A percentile compares a stretch with the other conserved stretches of the same genome.
Evolutionary conservation across 2,888 invertebrate genomes (phyloP).

Genomic region (Pterostichus niger): DNA sequence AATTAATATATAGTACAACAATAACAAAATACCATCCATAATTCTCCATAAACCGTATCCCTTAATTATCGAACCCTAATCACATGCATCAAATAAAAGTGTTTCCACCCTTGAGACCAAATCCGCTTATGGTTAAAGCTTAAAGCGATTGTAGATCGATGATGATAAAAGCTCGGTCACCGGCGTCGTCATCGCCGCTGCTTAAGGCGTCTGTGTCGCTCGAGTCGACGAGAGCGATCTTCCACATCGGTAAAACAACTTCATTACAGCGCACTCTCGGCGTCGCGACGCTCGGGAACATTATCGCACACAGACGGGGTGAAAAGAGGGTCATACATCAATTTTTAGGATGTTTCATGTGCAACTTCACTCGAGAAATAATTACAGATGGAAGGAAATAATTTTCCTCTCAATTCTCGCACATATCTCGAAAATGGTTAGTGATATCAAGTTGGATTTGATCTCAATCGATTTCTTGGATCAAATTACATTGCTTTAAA

Average conservation of each 20-base stretch:
- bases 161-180: constrained; percentile 10
- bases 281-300: not conserved
- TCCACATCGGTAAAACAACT: constrained; percentile 23
- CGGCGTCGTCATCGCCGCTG: not conserved
- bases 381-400: too few species aligned
- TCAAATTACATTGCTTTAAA: too few species aligned
- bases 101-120: not conserved
- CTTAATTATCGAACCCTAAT: constrained; percentile 26
- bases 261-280: constrained; percentile 22
- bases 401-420: too few species aligned
- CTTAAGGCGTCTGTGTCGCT: not conserved
- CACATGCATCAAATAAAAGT: constrained; percentile 34
- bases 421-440: too few species aligned
- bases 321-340: not conserved
- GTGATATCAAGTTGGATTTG: too few species aligned
- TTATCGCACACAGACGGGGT: not conserved
- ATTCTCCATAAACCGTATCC: not conserved
- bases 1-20: too few species aligned
- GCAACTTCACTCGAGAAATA: too few species aligned
- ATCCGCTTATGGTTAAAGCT: constrained; percentile 10
- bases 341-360: too few species aligned
- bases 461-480: too few species aligned
- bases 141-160: constrained; percentile 5
- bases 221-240: not conserved
- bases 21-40: too few species aligned